Conservation (phyloP, 2,797 vertebrate species). For the Schizopygopsis malacanthus region DNA sequence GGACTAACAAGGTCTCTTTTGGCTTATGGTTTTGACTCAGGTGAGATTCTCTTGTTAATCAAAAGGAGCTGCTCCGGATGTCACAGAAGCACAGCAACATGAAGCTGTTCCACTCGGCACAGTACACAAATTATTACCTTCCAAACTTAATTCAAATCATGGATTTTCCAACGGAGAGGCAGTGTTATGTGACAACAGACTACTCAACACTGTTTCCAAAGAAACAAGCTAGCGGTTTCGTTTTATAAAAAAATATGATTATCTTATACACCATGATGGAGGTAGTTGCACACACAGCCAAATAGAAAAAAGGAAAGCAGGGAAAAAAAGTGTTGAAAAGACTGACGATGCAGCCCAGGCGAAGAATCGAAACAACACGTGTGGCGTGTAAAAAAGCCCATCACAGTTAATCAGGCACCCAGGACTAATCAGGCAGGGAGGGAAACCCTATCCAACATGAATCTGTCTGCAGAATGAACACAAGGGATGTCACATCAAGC, state of each 20-base stretch:
- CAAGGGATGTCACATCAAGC: constrained; percentile 77
- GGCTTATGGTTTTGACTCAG: constrained; percentile 43
- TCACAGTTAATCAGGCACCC: constrained; percentile 79
- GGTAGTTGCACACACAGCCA: constrained; percentile 57
- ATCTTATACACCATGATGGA: constrained; percentile 63
- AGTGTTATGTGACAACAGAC: constrained; percentile 61
- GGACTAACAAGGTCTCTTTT: constrained; percentile 48
- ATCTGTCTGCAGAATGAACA: constrained; percentile 64
- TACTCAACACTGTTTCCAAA: constrained; percentile 60
- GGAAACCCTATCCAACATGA: constrained; percentile 77
- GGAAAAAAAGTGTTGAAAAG: constrained; percentile 70
- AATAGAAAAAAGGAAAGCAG: constrained; percentile 48
- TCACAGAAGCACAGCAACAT: constrained; percentile 59
- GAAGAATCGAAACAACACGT: constrained; percentile 74
- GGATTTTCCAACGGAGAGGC: constrained; percentile 43
- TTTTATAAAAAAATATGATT: constrained; percentile 46
- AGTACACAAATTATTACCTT: constrained; percentile 60
- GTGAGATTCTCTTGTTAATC: constrained; percentile 22
- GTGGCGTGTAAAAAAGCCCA: constrained; percentile 74
- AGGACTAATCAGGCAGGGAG: constrained; percentile 70
- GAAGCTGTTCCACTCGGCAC: constrained; percentile 64
- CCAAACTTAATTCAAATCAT: constrained; percentile 45
- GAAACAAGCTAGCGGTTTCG: constrained; percentile 60
- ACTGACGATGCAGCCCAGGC: constrained; percentile 64
- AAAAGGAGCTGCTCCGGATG: constrained; percentile 48